Evolutionary conservation across 2,113 vertebrate genomes (phyloP), one percentile per base, ranked within the genome.

Genomic region (Poecile atricapillus): DNA sequence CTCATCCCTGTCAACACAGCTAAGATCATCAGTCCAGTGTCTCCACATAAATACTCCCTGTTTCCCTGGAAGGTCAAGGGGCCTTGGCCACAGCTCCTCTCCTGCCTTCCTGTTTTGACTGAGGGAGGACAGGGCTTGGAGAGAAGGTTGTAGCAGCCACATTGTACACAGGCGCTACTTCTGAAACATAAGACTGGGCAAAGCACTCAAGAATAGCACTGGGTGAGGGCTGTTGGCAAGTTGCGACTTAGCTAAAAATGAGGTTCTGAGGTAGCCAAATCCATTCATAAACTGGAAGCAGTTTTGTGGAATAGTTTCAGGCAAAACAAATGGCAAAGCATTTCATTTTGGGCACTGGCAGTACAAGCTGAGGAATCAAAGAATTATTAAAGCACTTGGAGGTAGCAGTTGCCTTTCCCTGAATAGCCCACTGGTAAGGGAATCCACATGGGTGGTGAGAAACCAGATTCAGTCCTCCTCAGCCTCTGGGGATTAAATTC

Each of bases 281-380:
- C 94, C 95, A 96, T 97, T 96, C 93, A 93, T 89, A 90, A 95
- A 95, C 78, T 97, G 95, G 95, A 97, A 95, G 95, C 89, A 95
- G 91, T 96, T 94, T 97, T 95, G 91, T 94, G 96, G 95, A 95
- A 95, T 91, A 86, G 92, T 97, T 97, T 97, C 95, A 97, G 94
- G 95, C 96, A 95, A 94, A 97, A 96, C 86, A 95, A 97, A 94
- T 93, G 95, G 95, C 93, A 94, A 94, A 93, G 73, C 69, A 11
- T 94, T 97, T 97, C 76, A 94, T 90, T 96, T 96, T 90, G 95
- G 95, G 95, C 93, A 94, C 93, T 95, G 96, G 93, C 96, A 95
- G 95, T 92, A 95, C 94, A 93, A 95, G 91, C 83, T 89, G 89
- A 97, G 93, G 91, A 95, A 97, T 97, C 93, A 95, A 93, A 96